Conservation (phyloP, 2,797 vertebrate genomes). For the Acanthornis magna region DNA sequence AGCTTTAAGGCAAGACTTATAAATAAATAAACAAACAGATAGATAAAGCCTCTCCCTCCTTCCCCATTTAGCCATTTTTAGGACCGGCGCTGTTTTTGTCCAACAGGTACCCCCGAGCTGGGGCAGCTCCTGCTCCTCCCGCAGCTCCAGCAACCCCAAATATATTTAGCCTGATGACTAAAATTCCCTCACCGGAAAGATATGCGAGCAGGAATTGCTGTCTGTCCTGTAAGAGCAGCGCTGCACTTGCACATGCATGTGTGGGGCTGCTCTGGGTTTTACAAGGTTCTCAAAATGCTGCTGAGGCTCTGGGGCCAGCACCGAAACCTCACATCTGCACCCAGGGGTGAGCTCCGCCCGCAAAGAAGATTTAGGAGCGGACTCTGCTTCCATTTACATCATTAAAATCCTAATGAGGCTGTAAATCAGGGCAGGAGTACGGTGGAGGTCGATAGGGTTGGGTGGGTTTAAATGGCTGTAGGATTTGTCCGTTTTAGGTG, state of each 20-base stretch:
- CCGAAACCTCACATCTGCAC: background rate
- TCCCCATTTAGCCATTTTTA: background rate
- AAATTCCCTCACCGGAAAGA: slow-evolving; percentile 39
- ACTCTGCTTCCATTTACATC: background rate
- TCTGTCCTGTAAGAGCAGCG: slow-evolving; percentile 37
- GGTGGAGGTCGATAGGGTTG: background rate
- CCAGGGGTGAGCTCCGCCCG: background rate
- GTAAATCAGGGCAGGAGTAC: slow-evolving; percentile 26
- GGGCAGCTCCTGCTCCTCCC: background rate
- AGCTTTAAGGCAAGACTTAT: background rate
- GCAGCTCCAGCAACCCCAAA: slow-evolving; percentile 16
- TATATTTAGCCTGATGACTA: slow-evolving; percentile 24
- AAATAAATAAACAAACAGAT: background rate
- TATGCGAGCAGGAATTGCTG: slow-evolving; percentile 56
- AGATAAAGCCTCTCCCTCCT: background rate
- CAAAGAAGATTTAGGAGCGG: background rate
- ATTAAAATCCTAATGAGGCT: slow-evolving; percentile 48
- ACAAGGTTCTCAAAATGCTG: slow-evolving; percentile 29
- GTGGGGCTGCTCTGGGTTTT: slow-evolving; percentile 58
- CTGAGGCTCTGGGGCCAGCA: background rate
- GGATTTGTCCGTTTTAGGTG: background rate
- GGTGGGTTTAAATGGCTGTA: background rate
- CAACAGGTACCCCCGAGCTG: background rate
- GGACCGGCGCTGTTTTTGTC: background rate
- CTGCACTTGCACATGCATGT: slow-evolving; percentile 59